Evolutionary conservation across 2,888 invertebrate genomes (phyloP).

Genomic region (Agriopis marginaria): DNA sequence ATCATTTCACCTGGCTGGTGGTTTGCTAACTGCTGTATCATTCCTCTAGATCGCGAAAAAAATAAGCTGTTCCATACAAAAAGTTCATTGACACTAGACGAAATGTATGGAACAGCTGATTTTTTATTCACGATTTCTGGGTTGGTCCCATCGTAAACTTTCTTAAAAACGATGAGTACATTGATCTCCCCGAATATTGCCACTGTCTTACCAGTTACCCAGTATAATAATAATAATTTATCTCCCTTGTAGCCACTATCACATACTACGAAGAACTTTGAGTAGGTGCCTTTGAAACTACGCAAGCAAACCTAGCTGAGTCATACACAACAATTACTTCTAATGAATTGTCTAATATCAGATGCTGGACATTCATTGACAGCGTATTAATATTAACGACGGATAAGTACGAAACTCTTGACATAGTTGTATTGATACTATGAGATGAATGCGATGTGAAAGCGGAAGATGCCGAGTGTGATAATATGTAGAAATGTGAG

Average conservation of each 20-base stretch:
- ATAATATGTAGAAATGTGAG: neutral
- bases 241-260: neutral
- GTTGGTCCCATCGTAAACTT: too few species aligned
- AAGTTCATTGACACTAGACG: too few species aligned
- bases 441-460: conserved; percentile 35
- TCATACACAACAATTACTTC: conserved; percentile 77
- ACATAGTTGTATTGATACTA: conserved; percentile 34
- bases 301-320: conserved; percentile 57
- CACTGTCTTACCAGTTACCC: too few species aligned
- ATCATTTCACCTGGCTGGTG: too few species aligned
- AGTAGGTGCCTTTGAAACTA: conserved; percentile 17
- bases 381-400: conserved; percentile 65
- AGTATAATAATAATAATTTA: too few species aligned
- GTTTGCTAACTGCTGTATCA: too few species aligned
- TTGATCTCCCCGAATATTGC: too few species aligned
- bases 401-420: conserved; percentile 31
- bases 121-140: too few species aligned
- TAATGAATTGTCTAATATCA: conserved; percentile 83
- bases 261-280: neutral
- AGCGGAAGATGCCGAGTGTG: conserved; percentile 1
- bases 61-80: too few species aligned
- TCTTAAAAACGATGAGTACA: too few species aligned
- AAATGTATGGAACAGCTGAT: too few species aligned
- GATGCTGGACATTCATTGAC: conserved; percentile 66
- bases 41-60: too few species aligned